Base-by-base conservation (phyloP, 2,113 vertebrate species). In the Vanacampus margaritifer region DNA sequence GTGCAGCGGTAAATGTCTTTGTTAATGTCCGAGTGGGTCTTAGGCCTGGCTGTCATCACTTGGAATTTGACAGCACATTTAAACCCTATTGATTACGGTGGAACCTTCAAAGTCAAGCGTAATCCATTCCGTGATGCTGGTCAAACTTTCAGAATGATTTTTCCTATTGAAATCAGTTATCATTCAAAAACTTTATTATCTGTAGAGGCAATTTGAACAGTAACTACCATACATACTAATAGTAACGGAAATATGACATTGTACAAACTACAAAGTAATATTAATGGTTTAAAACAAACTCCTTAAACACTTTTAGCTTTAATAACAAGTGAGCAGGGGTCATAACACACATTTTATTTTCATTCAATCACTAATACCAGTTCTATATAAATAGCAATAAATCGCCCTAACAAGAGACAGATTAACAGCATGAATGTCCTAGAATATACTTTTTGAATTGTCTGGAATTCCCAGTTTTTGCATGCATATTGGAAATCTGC, bases 1-100 rank as follows among this genome's bases (percentile, higher is more conserved):
- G 46, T 63, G 71, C 43, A 39, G 1, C 60, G 64, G 69, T 59
- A 64, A 79, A 80, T 79, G 68, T 73, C 81, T 76, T 85, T 69
- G 76, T 78, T 67, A 88, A 74, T 35, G 67, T 81, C 74, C 75
- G 35, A 57, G 54, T 14, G 50, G 13, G 3, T 37, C 68, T 76
- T 58, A 59, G 65, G 61, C 54, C 50, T 10, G 24, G 23, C 11
- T 16, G n/a, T 46, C 45, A 41, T 48, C 54, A n/a, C 17, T 13
- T 65, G 26, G 39, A 37, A 65, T 53, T 64, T 60, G 45, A 26
- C 50, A 39, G 50, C 36, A 11, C 64, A 24, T 54, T 24, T 54
- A 26, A 14, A 54, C 5, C 16, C 5, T 54, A 24, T 14, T 23
- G 17, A 19, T 56, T 13, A 58, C 16, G 19, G 16, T 24, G 23